phyloP scores from a whole-genome alignment of 2,888 invertebrate genomes.

The Ornithoptera priamus region DNA sequence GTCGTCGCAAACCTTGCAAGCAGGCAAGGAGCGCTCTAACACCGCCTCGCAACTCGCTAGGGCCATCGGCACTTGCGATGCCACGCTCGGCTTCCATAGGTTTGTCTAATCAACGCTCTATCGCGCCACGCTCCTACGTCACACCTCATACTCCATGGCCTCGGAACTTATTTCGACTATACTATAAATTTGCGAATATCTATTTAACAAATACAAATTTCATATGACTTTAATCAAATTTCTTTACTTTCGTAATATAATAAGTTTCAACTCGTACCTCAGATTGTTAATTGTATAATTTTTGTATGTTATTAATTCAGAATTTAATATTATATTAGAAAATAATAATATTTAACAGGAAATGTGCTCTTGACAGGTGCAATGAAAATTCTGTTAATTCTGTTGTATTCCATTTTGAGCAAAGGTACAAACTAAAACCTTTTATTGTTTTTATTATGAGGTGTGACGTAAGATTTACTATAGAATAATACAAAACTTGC shows the following conservation, averaged over 20 bases:
- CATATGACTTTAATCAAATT: too few species aligned
- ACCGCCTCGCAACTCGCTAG: conserved; percentile 50
- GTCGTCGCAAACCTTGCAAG: conserved; percentile 62
- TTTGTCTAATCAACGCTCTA: conserved; percentile 56
- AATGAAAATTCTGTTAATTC: not conserved
- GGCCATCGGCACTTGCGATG: conserved; percentile 47
- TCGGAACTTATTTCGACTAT: too few species aligned
- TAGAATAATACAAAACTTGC: not conserved
- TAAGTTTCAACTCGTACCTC: too few species aligned
- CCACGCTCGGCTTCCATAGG: conserved; percentile 65
- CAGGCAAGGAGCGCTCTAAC: conserved; percentile 48
- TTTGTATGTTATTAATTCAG: too few species aligned
- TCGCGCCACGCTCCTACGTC: conserved; percentile 40
- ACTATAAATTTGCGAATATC: too few species aligned
- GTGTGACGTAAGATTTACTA: conserved; percentile 27
- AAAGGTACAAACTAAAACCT: not conserved
- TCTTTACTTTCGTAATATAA: too few species aligned
- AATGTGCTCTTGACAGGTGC: too few species aligned
- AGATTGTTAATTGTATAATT: too few species aligned
- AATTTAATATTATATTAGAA: too few species aligned
- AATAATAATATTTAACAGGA: too few species aligned
- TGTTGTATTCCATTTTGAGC: not conserved
- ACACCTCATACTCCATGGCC: conserved; percentile 22
- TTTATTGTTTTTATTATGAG: conserved; percentile 1
- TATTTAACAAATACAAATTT: too few species aligned